Percentiles rank a stretch among this genome's conserved stretches.
Evolutionary conservation across 2,888 invertebrate genomes (phyloP).

Genomic region (Resseliella maxima): DNA sequence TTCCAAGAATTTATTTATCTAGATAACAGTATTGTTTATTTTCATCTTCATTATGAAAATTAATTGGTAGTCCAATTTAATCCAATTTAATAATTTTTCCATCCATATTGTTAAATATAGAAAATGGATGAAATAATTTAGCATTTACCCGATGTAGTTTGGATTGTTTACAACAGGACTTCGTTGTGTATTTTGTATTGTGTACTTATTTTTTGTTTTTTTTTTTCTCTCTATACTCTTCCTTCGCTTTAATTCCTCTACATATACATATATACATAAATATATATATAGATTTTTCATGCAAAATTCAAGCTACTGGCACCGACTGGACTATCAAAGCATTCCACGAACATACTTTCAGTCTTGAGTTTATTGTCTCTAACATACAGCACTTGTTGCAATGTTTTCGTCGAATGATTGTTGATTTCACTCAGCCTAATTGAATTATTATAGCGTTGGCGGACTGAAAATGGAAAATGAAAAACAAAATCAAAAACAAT

Average conservation of each 20-base stretch:
- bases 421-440: slow-evolving; percentile 51
- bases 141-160: not conserved
- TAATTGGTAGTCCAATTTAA: not conserved
- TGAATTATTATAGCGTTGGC: slow-evolving; percentile 39
- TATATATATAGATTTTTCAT: not conserved
- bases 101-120: not conserved
- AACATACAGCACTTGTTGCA: slow-evolving; percentile 49
- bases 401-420: slow-evolving; percentile 47
- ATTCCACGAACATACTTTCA: slow-evolving; percentile 45
- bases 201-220: not conserved
- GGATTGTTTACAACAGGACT: not conserved
- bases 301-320: slow-evolving; percentile 25
- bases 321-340: slow-evolving; percentile 11
- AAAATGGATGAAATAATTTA: not conserved
- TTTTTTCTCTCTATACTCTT: not conserved
- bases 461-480: slow-evolving; percentile 21
- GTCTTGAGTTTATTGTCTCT: slow-evolving; percentile 53
- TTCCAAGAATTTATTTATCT: not conserved
- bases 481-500: not conserved
- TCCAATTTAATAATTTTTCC: not conserved
- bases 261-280: too few relatives aligned
- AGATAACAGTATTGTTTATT: slow-evolving; percentile 1
- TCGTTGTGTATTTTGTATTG: not conserved
- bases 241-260: too few relatives aligned
- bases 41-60: not conserved